Evolutionary conservation across 2,797 vertebrate species (phyloP).

Genomic region (Helostoma temminkii): DNA sequence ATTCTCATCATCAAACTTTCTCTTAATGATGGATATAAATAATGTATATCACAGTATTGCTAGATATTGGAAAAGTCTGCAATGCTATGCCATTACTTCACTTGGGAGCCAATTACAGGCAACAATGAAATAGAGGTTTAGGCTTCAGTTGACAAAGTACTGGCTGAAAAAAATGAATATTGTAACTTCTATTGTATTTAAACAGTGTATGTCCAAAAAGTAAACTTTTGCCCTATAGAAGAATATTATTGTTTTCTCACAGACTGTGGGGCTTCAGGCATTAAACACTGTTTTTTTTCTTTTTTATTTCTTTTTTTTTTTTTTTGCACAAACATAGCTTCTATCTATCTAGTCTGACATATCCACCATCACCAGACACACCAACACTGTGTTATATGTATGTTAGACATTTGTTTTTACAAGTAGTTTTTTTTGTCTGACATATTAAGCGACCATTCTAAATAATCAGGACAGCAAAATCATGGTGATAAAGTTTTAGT

Average conservation of each 20-base stretch:
- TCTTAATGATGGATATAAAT: slow-evolving; percentile 51
- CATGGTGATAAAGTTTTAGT: no score
- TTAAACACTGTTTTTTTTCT: background rate
- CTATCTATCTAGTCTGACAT: no score
- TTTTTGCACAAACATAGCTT: no score
- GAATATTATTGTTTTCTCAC: background rate
- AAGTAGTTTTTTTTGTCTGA: no score
- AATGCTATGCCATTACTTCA: slow-evolving; percentile 44
- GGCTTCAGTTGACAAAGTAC: slow-evolving; percentile 34
- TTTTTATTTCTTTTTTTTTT: no score
- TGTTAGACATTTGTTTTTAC: no score
- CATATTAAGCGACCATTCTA: no score
- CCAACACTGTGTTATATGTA: no score
- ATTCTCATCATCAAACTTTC: slow-evolving; percentile 43
- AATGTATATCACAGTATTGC: slow-evolving; percentile 38
- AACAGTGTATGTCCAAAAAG: slow-evolving; percentile 10
- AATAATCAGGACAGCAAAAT: no score
- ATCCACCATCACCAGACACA: no score
- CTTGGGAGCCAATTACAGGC: slow-evolving; percentile 71
- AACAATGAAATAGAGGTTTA: slow-evolving; percentile 41
- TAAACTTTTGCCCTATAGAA: slow-evolving; percentile 5
- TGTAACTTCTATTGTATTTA: slow-evolving; percentile 10
- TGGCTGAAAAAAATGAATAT: slow-evolving; percentile 24
- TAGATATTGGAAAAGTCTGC: slow-evolving; percentile 34
- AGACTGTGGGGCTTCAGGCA: background rate